phyloP scores from a whole-genome alignment of 1,140 invertebrate genomes.

The Aporrectodea caliginosa region DNA sequence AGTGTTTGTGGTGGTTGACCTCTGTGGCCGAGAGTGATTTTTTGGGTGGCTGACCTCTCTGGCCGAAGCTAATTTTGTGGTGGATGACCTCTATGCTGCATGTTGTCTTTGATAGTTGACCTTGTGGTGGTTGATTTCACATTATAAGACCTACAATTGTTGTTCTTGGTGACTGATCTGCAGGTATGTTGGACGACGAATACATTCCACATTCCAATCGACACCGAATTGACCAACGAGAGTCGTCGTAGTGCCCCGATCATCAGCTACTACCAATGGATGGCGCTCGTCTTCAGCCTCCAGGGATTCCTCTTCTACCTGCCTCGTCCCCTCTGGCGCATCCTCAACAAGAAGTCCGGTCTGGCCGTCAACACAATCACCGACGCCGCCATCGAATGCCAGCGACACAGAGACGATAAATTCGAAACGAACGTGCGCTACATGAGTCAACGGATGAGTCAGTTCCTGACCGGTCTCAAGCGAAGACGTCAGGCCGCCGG shows the following conservation, averaged over 20 bases:
- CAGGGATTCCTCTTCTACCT: conserved; percentile 95
- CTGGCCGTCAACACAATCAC: conserved; percentile 30
- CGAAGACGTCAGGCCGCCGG: not conserved
- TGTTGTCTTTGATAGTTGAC: too few relatives aligned
- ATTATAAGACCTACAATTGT: too few relatives aligned
- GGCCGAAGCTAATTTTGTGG: too few relatives aligned
- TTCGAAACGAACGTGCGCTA: conserved; percentile 45
- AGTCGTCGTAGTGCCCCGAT: not conserved
- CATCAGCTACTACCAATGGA: conserved; percentile 90
- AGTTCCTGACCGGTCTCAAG: conserved; percentile 47
- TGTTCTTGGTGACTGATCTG: too few relatives aligned
- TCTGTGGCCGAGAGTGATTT: too few relatives aligned
- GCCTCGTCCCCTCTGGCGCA: conserved; percentile 62
- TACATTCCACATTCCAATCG: conserved; percentile 58
- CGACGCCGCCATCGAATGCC: conserved; percentile 31
- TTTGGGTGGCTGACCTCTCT: too few relatives aligned
- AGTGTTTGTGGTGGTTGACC: too few relatives aligned
- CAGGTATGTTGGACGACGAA: conserved; percentile 57
- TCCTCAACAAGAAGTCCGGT: conserved; percentile 55
- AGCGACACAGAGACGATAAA: conserved; percentile 39
- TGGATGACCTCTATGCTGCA: too few relatives aligned
- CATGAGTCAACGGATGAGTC: conserved; percentile 47
- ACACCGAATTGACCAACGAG: conserved; percentile 52
- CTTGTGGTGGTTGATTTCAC: too few relatives aligned
- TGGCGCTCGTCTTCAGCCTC: conserved; percentile 76